Base-by-base conservation (phyloP, 1,140 invertebrate species). In the Chelonus insularis region DNA sequence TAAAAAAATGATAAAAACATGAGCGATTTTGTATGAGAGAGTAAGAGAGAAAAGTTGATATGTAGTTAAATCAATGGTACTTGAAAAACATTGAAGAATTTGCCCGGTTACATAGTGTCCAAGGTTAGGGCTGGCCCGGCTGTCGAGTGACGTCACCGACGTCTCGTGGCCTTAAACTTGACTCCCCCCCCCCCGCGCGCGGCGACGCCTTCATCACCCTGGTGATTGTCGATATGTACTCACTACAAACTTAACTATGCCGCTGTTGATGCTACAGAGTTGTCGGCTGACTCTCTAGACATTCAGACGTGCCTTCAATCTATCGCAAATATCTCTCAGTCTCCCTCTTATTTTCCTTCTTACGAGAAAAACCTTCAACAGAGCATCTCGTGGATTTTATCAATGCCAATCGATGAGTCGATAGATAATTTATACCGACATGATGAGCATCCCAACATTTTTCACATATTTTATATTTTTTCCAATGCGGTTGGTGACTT, bases 101-200 rank as follows among this genome's bases (percentile, higher is more conserved):
- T 58, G 55, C 47, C 52, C 43, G 64, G 25, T 66, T 58, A 67
- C 63, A 62, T 58, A 70, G 75, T 78, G 70, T 62, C 73, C 72
- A 76, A 76, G 76, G 76, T 78, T 75, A 76, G 71, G 73, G 68
- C 71, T 67, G 65, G 69, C 58, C 62, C 52, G 36, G 56, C 25
- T 45, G 14, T 47, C 14, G 12, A 60, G 54, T 77, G 76, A 77
- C 77, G 75, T 77, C 74, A 77, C 60, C 69, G 69, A 68, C 72
- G 71, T 78, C 71, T 73, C 72, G 72, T 72, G 72, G 71, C 71
- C 72, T 76, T 72, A 76, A 77, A 76, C 74, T 77, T 76, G 71
- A 68, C 69, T 64, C 66, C 65, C 64, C 65, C 64, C 66, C 65
- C 64, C 65, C 64, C 64, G n/a, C 16, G 34, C 45, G 52, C 41